A percentile compares a stretch with the other conserved stretches of the same genome.
phyloP scores from a whole-genome alignment of 2,113 vertebrate species.

The Chlorodrepanis virens region DNA sequence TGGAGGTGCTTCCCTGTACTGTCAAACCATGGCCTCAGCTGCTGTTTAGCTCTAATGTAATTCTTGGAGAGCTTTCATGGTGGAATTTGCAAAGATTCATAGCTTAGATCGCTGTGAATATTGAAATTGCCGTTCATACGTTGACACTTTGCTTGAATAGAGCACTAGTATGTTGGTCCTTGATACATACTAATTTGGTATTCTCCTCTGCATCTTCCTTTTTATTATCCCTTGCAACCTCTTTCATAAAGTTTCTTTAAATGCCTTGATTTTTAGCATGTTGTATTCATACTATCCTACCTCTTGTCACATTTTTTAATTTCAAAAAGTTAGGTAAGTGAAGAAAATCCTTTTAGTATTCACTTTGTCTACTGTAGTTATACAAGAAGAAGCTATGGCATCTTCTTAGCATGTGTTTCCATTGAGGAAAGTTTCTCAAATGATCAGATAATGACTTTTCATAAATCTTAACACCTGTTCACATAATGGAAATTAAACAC shows the following conservation, averaged over 20 bases:
- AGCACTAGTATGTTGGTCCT: neutral
- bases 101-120: neutral
- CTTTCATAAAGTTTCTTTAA: neutral
- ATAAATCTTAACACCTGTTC: constrained; percentile 20
- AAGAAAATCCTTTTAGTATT: neutral
- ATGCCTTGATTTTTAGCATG: neutral
- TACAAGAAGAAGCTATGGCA: neutral
- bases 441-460: constrained; percentile 44
- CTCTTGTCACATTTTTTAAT: neutral
- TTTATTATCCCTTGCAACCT: neutral
- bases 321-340: neutral
- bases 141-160: neutral
- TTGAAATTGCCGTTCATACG: neutral
- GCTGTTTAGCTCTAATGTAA: neutral
- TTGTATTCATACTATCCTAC: neutral
- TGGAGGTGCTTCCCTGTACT: neutral
- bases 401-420: neutral
- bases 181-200: neutral
- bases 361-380: neutral
- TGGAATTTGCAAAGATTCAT: neutral
- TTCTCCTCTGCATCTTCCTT: neutral
- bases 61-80: neutral
- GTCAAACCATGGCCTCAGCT: neutral
- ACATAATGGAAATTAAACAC: constrained; percentile 40
- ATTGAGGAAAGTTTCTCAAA: constrained; percentile 44